Base-by-base conservation (phyloP, 2,888 invertebrate species). In the Thera obeliscata region DNA sequence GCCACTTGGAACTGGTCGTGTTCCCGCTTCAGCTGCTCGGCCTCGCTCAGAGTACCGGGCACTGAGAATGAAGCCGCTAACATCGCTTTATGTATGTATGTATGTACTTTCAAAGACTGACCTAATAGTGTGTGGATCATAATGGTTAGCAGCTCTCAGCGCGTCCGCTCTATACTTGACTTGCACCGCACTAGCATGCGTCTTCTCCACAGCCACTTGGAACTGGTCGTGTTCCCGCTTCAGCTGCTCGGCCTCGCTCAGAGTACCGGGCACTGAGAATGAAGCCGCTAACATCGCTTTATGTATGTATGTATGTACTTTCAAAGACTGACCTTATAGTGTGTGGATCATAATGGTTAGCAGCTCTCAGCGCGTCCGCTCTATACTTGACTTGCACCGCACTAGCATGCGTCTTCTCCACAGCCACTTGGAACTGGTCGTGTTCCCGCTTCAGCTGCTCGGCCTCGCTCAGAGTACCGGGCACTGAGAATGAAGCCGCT, bases 141-240 rank as follows among this genome's bases (percentile, higher is more conserved):
- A 99, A 86, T 99, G 99, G 85, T 97, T 98, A n/a, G 97, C 97
- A 76, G 97, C 97, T 66, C 99, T 96, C 72, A 99, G 94, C n/a
- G 97, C 96, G 85, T 99, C 99, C 0, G 99, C 99, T 72, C 98
- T 95, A 85, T 98, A 98, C 82, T 98, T 98, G 59, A 99, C 98
- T 87, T 97, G 97, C 52, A 98, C 97, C 0, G 98, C 99, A 74
- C 98, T 98, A 0, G 98, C 97, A 88, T 99, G 99, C 0, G 99
- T 99, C 94, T 98, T 98, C 94, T 99, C 98, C 74, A 99, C 98
- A 22, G 98, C 98, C 69, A 96, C 95, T 76, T 99, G 98, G 91
- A 99, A 99, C 89, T 99, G 98, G 86, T 99, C 98, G 87, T 99
- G 99, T 80, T 99, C 99, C 76, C 98, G 96, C 83, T 98, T 97